Base-by-base conservation (phyloP, 2,888 invertebrate species). In the Galeruca laticollis region DNA sequence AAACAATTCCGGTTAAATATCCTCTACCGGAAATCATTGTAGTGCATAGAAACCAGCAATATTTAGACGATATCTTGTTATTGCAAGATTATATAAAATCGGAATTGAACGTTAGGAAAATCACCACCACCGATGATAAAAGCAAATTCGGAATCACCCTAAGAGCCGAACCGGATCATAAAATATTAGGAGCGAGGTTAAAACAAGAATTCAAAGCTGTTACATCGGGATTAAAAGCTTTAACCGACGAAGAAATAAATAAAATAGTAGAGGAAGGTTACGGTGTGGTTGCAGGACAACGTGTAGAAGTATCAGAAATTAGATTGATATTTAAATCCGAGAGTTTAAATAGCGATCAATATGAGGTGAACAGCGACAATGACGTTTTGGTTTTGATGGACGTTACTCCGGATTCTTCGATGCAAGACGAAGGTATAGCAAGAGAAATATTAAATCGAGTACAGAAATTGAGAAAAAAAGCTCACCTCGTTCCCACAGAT, bases 21-120 rank as follows among this genome's bases (percentile, higher is more conserved):
- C 99, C 99, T 0, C 87, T 99, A 72, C 96, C 95, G 18, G 98
- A 98, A 86, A 91, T 99, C 77, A 92, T 99, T n/a, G 93, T 99
- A 6, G 94, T 99, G 76, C 96, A 98, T 83, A 93, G 94, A 76
- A 94, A 96, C 79, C 85, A 88, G 15, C 87, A 90, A 47, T 93
- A 93, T 77, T 88, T 99, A 69, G 87, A 90, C 2, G 77, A 79
- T 65, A 89, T 98, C 0, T 86, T 90, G 69, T 91, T 92, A 1
- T 87, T 99, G 54, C 89, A 96, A 80, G 89, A 89, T 20, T 99
- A 98, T 83, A 93, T 99, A 67, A 84, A 94, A 11, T 95, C 95
- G 83, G 99, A 99, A 86, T 88, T 99, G 80, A 99, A 99, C 85
- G 93, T 99, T 0, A 92, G 93, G 70, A 90, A 90, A 77, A 86